These are phyloP conservation scores for Tyria jacobaeae DNA, from an alignment of 2,888 invertebrate genomes.

Conservation along the genomic window DNA sequence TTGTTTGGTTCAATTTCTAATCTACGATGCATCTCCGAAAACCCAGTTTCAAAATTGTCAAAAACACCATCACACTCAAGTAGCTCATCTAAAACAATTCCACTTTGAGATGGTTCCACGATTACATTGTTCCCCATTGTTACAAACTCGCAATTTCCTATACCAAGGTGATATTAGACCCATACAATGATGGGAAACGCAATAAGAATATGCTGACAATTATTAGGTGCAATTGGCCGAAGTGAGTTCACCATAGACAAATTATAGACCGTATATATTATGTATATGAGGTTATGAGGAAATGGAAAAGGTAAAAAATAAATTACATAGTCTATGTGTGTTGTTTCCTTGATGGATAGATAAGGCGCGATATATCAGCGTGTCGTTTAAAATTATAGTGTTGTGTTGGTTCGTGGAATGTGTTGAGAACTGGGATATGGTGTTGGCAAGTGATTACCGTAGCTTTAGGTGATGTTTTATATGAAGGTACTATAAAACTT, in stretches of 20 bases:
- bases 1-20: constrained; percentile 4
- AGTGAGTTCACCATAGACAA: constrained; percentile 47
- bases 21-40: constrained; percentile 1
- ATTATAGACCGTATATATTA: constrained; percentile 44
- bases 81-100: constrained; percentile 50
- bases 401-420: background rate
- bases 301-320: constrained; percentile 30
- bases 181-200: constrained; percentile 62
- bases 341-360: constrained; percentile 22
- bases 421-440: background rate
- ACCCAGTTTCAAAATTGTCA: constrained; percentile 34
- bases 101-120: constrained; percentile 43
- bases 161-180: constrained; percentile 52
- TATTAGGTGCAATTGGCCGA: constrained; percentile 65
- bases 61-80: constrained; percentile 35
- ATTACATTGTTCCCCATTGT: constrained; percentile 50
- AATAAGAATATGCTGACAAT: constrained; percentile 55
- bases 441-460: background rate
- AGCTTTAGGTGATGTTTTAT: background rate
- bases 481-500: no score
- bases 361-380: constrained; percentile 17
- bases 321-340: constrained; percentile 13
- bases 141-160: constrained; percentile 51
- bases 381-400: constrained; percentile 22
- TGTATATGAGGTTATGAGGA: constrained; percentile 41